These are phyloP conservation scores for Lasioglossum villosulum DNA, from an alignment of 2,888 invertebrate species.

Conservation along the genomic window DNA sequence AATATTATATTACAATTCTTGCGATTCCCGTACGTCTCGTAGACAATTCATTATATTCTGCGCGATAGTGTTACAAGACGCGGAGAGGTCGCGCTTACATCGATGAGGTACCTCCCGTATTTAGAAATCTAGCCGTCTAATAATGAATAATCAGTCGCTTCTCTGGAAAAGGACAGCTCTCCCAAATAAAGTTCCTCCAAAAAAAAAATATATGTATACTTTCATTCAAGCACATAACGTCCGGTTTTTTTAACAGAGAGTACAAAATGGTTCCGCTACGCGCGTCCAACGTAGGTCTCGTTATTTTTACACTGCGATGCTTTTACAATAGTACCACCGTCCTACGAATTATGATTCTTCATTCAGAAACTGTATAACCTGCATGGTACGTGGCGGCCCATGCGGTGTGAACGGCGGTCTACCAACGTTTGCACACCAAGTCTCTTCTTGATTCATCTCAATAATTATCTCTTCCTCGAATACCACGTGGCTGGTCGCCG, in stretches of 20 bases:
- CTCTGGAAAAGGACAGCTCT: constrained; percentile 23
- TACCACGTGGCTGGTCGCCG: constrained; percentile 74
- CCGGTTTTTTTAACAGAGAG: constrained; percentile 12
- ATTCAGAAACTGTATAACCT: constrained; percentile 41
- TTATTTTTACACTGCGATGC: constrained; percentile 52
- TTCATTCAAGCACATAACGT: constrained; percentile 50
- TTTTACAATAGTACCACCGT: constrained; percentile 41
- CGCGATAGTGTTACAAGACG: constrained; percentile 32
- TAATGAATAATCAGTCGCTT: constrained; percentile 51
- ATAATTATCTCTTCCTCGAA: constrained; percentile 78
- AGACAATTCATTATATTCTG: constrained; percentile 30
- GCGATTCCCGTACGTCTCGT: constrained; percentile 29
- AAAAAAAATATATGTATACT: constrained; percentile 45
- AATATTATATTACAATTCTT: constrained; percentile 72
- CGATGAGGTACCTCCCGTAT: constrained; percentile 19
- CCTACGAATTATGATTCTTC: constrained; percentile 23
- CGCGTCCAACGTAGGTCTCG: constrained; percentile 38
- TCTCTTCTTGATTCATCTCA: constrained; percentile 53
- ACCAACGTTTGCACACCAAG: constrained; percentile 22
- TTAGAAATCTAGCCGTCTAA: constrained; percentile 58
- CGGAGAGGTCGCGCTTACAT: constrained; percentile 26
- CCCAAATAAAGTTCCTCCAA: constrained; percentile 36
- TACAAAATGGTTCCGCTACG: constrained; percentile 49
- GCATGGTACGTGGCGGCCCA: constrained; percentile 14
- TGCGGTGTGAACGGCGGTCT: constrained; percentile 31